A percentile compares a stretch with the other conserved stretches of the same genome.
phyloP scores from a whole-genome alignment of 2,113 vertebrate genomes.

The Anhinga rufa region DNA sequence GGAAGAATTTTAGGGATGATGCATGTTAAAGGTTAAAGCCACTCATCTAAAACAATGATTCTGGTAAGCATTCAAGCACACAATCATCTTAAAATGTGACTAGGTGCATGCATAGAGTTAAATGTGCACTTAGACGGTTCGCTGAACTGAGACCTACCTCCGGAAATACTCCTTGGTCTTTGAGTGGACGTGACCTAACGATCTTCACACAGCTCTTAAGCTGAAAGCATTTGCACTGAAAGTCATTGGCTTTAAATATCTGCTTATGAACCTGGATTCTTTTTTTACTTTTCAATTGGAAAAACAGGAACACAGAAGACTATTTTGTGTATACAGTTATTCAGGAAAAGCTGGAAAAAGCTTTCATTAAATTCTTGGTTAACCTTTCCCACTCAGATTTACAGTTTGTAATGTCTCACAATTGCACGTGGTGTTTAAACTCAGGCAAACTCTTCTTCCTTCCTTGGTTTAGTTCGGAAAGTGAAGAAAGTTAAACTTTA shows the following conservation, averaged over 20 bases:
- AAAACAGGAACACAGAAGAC: neutral
- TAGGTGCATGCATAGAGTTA: neutral
- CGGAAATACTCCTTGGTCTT: neutral
- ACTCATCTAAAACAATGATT: neutral
- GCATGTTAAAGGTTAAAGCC: neutral
- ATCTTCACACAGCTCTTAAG: neutral
- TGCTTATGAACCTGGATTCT: neutral
- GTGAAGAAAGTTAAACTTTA: neutral
- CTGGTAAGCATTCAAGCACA: neutral
- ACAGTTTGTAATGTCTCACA: neutral
- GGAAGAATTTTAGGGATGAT: neutral
- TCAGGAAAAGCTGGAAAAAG: neutral
- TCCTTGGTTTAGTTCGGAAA: neutral
- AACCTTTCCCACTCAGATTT: neutral
- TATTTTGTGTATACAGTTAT: neutral
- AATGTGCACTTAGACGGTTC: neutral
- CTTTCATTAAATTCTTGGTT: neutral
- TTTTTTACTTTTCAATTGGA: neutral
- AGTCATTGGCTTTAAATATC: neutral
- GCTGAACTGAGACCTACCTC: neutral
- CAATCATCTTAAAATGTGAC: neutral
- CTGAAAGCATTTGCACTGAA: neutral
- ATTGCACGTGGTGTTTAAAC: neutral
- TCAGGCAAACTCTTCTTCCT: neutral
- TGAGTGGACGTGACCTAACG: rapidly evolving